Base-by-base conservation (phyloP, 2,113 vertebrate species). In the Etheostoma spectabile region DNA sequence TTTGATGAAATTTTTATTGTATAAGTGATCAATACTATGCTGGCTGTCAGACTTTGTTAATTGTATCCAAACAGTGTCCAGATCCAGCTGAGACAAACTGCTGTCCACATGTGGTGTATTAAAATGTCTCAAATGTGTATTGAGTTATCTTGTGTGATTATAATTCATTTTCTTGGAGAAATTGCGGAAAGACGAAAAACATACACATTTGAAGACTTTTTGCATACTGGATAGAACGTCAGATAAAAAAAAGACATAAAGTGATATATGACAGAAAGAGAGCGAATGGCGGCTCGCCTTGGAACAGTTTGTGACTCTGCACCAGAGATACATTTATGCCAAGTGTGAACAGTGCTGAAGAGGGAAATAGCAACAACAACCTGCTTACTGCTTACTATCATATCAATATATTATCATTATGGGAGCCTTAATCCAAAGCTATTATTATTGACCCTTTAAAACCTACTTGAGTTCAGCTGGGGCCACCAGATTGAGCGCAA, bases 361-460 rank as follows among this genome's bases (percentile, higher is more conserved):
- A 21, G 60, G 61, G 56, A 80, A 80, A 73, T 48, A 68, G 15
- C 33, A 61, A 21, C 62, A 79, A 60, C 18, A 73, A 63, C 13
- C 30, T 0, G n/a, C n/a, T 60, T n/a, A n/a, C n/a, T n/a, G n/a
- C n/a, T 71, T 61, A 59, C 53, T 46, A 33, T 76, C 49, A 71
- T 27, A 63, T 64, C 42, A 52, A 38, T 70, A 82, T 33, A 18
- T 61, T 35, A 51, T 61, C 66, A 62, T 77, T 69, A 2, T 52
- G n/a, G 35, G 66, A 79, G 53, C 38, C 60, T 75, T 73, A 52
- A 51, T 80, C 53, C 52, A 83, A 59, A 70, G 0, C 30, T 65
- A 5, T 61, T 75, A 82, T 57, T 33, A 72, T 42, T 84, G 85
- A 65, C 60, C 66, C 18, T 42, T 49, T 72, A 80, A 69, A 74